Base-by-base conservation (phyloP, 2,797 vertebrate genomes). In the Sebastes baramenuke region DNA sequence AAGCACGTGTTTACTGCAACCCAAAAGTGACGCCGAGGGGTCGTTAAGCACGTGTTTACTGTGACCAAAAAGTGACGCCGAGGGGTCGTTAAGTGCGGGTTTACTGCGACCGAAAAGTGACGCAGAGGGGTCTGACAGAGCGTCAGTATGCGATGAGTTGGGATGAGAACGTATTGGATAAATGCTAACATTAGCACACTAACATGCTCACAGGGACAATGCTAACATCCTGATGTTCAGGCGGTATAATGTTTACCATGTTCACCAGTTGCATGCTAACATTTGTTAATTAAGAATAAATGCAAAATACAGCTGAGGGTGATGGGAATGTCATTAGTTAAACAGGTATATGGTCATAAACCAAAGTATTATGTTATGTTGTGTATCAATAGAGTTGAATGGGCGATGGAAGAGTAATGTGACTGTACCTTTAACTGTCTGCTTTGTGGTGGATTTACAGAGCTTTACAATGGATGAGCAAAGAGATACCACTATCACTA, bases 1-100 rank as follows among this genome's bases (percentile, higher is more conserved):
- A 5, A 38, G 36, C 36, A 1, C 12, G 12, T 1, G 12, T 38
- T 38, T 38, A 38, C 36, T 38, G 36, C 0, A 0, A 38, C 36
- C 36, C 0, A 38, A 38, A 38, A 38, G 36, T 2, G 0, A 13
- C 36, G 5, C 38, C 1, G 5, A 42, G 38, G 13, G 38, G 38
- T 13, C 36, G 4, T 38, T 13, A 2, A 42, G 38, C 13, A 6
- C 2, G 5, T 16, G 38, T 42, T 42, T 42, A 42, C 13, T 42
- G 38, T 6, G 5, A 42, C 38, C 13, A 3, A 42, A 16, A 42
- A 42, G 38, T 46, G 42, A 18, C 6, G 6, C 6, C 1, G 6
- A 46, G 42, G 42, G 42, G 42, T 42, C 6, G 14, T 46, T 46
- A 46, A 46, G 42, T 0, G 1, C 42, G 6, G 1, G 42, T 46